Conservation (phyloP, 2,113 vertebrate genomes). For the Rhinogobius similis region DNA sequence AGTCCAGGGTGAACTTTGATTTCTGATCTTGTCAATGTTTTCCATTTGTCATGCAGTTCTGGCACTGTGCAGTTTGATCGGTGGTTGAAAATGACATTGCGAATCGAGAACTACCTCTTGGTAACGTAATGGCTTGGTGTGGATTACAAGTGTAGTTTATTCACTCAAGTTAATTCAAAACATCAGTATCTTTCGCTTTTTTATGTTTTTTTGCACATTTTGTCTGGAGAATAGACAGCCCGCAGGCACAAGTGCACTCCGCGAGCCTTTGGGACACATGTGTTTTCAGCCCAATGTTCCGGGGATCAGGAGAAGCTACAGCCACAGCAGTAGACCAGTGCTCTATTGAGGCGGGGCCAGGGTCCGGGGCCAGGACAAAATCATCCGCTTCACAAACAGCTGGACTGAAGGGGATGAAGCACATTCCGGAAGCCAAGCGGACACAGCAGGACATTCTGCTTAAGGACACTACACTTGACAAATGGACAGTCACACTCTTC, state of each 20-base stretch:
- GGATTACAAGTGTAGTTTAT: no score
- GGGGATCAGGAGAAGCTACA: conserved; percentile 46
- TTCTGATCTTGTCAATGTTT: no score
- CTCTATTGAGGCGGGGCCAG: conserved; percentile 38
- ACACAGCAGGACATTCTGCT: conserved; percentile 63
- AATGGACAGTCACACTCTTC: conserved; percentile 64
- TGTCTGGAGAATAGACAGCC: neutral
- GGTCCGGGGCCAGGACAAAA: conserved; percentile 53
- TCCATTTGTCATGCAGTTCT: no score
- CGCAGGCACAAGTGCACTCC: neutral
- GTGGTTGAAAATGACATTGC: no score
- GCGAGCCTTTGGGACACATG: conserved; percentile 18
- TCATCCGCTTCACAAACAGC: conserved; percentile 72
- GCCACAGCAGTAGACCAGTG: conserved; percentile 48
- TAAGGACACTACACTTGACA: conserved; percentile 60
- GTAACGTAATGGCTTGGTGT: no score
- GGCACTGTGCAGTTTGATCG: no score
- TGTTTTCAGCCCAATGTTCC: conserved; percentile 25
- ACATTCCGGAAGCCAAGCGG: conserved; percentile 65
- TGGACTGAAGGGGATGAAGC: conserved; percentile 70
- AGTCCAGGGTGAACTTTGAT: no score
- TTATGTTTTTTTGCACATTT: neutral
- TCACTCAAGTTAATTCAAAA: neutral
- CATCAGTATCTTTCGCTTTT: neutral
- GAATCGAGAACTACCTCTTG: no score